Evolutionary conservation across 1,140 invertebrate species (phyloP), one percentile per base, ranked within the genome.

Genomic region (Chionoecetes opilio): DNA sequence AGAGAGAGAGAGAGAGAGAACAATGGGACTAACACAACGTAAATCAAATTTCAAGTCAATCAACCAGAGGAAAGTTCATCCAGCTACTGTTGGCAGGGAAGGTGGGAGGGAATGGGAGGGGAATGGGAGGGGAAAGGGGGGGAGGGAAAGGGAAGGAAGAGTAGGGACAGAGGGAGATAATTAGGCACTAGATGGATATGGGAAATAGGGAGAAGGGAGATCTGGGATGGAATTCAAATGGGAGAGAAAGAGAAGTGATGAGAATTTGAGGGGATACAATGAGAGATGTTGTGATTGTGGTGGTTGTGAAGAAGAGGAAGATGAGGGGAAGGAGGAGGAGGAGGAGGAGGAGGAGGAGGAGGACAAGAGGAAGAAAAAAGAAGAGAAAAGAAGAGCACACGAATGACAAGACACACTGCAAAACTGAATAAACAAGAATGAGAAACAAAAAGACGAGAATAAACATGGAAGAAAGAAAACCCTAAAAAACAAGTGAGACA

Each of bases 11-110:
- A 63, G 53, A 63, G 9, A 63, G 9, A 63, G 53, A 63, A 63
- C 53, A 63, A 21, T 2, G 53, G 53, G 53, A 63, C 53, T 63
- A 63, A 75, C 89, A 91, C 31, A 90, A 53, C 32, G 89, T 46
- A 91, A 91, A 91, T 91, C 89, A 91, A 91, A 91, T 91, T 75
- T 53, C 63, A 91, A 91, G 89, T 91, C 89, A 91, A 91, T 91
- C 75, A 91, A 34, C 14, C 89, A 0, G 89, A 75, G 89, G 53
- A 34, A 91, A 63, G 38, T 91, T 91, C 89, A 34, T 91, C 89
- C 31, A 41, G 31, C 26, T n/a, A 37, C 91, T 32, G 53, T 92
- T 63, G n/a, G 26, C 38, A 92, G 46, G 63, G 17, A 14, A 53
- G 91, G 5, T 6, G 38, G 53, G n/a, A 32, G 34, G 26, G 84